Evolutionary conservation across 1,140 invertebrate species (phyloP).

Genomic region (Belonocnema kinseyi): DNA sequence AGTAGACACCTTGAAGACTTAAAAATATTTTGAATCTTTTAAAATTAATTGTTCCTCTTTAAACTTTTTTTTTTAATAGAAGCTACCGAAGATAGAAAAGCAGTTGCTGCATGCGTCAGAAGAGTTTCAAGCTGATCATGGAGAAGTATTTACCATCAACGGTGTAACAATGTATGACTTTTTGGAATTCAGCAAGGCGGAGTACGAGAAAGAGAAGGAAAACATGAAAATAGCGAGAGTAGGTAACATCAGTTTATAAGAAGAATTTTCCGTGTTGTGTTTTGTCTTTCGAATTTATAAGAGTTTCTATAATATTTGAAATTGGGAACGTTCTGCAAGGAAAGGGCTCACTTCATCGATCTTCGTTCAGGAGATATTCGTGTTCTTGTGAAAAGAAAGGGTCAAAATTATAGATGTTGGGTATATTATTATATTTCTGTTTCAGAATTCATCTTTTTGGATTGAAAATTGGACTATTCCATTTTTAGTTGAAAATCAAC

Average conservation of each 20-base stretch:
- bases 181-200: conserved; percentile 77
- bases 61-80: conserved; percentile 50
- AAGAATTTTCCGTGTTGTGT: background rate
- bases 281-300: background rate
- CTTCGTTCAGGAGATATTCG: no score
- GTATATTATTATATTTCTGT: no score
- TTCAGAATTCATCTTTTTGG: no score
- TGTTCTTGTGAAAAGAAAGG: no score
- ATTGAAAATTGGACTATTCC: no score
- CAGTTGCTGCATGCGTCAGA: conserved; percentile 77
- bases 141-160: conserved; percentile 77
- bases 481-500: no score
- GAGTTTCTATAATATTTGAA: conserved; percentile 16
- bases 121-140: conserved; percentile 76
- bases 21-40: background rate
- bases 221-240: conserved; percentile 66
- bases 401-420: no score
- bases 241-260: conserved; percentile 42
- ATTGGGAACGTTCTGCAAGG: background rate
- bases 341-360: no score
- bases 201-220: conserved; percentile 65
- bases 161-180: conserved; percentile 78
- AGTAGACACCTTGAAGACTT: background rate
- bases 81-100: conserved; percentile 81
- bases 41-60: conserved; percentile 34